phyloP scores from a whole-genome alignment of 2,113 vertebrate species.

The Egretta garzetta region DNA sequence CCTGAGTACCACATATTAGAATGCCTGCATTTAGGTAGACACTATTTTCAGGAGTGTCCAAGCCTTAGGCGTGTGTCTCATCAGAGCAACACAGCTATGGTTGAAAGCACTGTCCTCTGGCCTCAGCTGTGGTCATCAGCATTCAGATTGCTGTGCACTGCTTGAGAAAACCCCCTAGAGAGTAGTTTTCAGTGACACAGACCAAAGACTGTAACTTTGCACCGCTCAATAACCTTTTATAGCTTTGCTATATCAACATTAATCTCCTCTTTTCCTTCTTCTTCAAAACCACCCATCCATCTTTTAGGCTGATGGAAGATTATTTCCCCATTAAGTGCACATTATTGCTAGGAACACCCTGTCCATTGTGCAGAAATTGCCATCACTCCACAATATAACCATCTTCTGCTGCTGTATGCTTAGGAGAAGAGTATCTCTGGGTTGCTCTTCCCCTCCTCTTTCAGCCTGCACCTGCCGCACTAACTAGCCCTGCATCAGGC shows the following conservation, averaged over 20 bases:
- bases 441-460: background rate
- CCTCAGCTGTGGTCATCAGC: background rate
- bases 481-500: background rate
- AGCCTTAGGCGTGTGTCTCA: background rate
- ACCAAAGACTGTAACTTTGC: background rate
- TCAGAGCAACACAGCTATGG: background rate
- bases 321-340: background rate
- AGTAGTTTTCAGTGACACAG: background rate
- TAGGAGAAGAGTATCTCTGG: background rate
- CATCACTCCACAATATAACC: background rate
- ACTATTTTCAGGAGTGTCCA: background rate
- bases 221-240: background rate
- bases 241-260: background rate
- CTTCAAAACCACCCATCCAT: background rate
- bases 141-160: background rate
- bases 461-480: background rate
- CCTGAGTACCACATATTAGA: fast-evolving
- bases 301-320: background rate
- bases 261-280: background rate
- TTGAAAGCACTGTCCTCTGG: background rate
- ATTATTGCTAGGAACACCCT: background rate
- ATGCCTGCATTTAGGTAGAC: background rate
- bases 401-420: background rate
- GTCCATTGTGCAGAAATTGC: background rate
- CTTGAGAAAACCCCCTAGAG: background rate